These are phyloP conservation scores for Tetragonula clypearis DNA, from an alignment of 1,140 invertebrate genomes.

Conservation along the genomic window DNA sequence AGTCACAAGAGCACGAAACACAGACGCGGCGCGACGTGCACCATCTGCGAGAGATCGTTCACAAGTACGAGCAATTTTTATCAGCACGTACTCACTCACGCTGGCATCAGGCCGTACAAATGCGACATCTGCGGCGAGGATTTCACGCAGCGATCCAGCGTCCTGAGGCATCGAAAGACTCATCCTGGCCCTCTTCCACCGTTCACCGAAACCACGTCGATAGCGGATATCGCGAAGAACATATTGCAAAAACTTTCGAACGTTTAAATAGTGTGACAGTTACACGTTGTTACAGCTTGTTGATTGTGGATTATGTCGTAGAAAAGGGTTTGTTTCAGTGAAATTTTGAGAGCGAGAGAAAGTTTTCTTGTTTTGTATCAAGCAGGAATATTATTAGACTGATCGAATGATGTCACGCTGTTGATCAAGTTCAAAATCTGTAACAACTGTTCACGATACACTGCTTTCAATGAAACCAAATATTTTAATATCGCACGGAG, in stretches of 20 bases:
- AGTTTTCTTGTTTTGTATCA: not conserved
- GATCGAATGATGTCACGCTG: not conserved
- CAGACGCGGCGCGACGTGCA: slow-evolving; percentile 56
- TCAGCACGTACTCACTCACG: slow-evolving; percentile 89
- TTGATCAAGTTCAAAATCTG: not conserved
- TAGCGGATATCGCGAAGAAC: slow-evolving; percentile 62
- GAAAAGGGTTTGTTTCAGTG: not conserved
- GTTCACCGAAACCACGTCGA: slow-evolving; percentile 19
- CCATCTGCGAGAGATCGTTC: slow-evolving; percentile 79
- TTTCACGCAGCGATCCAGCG: slow-evolving; percentile 65
- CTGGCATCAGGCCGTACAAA: slow-evolving; percentile 89
- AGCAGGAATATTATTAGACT: not conserved
- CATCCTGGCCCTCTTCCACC: slow-evolving; percentile 55
- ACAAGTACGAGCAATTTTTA: slow-evolving; percentile 85
- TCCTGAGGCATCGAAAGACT: slow-evolving; percentile 67
- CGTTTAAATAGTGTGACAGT: not conserved
- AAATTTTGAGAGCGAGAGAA: not conserved
- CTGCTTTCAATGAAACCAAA: not conserved
- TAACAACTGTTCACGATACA: not conserved
- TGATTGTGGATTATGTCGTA: not conserved
- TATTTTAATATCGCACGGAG: not conserved
- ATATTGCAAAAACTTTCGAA: slow-evolving; percentile 47
- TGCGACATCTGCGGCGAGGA: slow-evolving; percentile 87
- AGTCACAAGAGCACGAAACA: slow-evolving; percentile 65
- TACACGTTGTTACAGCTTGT: not conserved